Evolutionary conservation across 2,888 invertebrate genomes (phyloP).

Genomic region (Xestia c-nigrum): DNA sequence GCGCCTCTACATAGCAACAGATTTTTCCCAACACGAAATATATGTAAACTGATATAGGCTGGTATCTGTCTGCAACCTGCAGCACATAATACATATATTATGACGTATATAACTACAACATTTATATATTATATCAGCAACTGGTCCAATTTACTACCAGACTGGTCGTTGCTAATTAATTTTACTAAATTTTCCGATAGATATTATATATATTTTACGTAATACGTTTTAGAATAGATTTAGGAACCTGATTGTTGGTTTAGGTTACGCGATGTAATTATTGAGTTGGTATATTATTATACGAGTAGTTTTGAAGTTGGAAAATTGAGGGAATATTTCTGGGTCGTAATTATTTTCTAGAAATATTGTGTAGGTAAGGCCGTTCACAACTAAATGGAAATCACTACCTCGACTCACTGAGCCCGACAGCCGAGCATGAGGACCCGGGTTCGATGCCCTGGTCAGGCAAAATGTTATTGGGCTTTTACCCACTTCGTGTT

Average conservation of each 20-base stretch:
- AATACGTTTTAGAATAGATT: conserved; percentile 30
- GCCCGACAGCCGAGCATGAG: not conserved
- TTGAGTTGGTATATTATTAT: not conserved
- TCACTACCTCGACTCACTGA: not conserved
- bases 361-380: not conserved
- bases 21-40: conserved; percentile 22
- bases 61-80: conserved; percentile 55
- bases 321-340: not conserved
- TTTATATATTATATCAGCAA: conserved; percentile 20
- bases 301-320: too few species aligned
- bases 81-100: not conserved
- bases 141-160: conserved; percentile 39
- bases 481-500: too few species aligned
- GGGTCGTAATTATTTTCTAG: not conserved
- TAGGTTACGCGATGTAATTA: conserved; percentile 12
- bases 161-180: conserved; percentile 50
- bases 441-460: not conserved
- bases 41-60: conserved; percentile 37
- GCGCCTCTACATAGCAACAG: conserved; percentile 31
- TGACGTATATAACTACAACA: conserved; percentile 6
- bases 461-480: not conserved
- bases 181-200: conserved; percentile 50
- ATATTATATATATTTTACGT: conserved; percentile 18
- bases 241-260: conserved; percentile 32
- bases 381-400: not conserved